Conservation (phyloP, 2,797 vertebrate genomes). For the Macrochelys suwanniensis region DNA sequence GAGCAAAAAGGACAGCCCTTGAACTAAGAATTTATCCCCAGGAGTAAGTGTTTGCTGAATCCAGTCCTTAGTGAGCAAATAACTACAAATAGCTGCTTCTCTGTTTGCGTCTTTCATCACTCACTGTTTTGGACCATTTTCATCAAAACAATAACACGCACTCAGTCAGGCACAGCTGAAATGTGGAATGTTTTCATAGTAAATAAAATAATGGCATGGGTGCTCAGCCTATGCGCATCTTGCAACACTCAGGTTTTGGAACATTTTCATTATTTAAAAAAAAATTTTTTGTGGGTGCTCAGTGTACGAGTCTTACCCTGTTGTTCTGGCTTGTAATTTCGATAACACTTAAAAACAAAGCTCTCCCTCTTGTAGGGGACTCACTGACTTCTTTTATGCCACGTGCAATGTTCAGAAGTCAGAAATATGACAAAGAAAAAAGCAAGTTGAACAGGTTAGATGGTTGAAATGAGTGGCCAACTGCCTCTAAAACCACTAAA, state of each 20-base stretch:
- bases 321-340: slow-evolving; percentile 66
- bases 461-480: slow-evolving; percentile 20
- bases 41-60: not conserved
- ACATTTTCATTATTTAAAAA: slow-evolving; percentile 67
- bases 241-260: slow-evolving; percentile 51
- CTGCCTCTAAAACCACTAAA: not conserved
- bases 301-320: slow-evolving; percentile 25
- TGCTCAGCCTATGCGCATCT: slow-evolving; percentile 18
- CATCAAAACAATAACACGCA: slow-evolving; percentile 11
- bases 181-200: slow-evolving; percentile 21
- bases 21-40: not conserved
- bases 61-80: not conserved
- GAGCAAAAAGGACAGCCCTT: not conserved
- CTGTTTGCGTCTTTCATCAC: slow-evolving; percentile 13
- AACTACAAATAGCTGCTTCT: not conserved
- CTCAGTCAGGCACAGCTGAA: slow-evolving; percentile 29
- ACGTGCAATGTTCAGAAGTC: slow-evolving; percentile 28
- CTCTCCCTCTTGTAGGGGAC: slow-evolving; percentile 42
- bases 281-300: slow-evolving; percentile 53
- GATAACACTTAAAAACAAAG: slow-evolving; percentile 30
- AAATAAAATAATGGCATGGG: slow-evolving; percentile 39
- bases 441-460: slow-evolving; percentile 27
- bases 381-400: slow-evolving; percentile 38
- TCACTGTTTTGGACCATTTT: slow-evolving; percentile 46
- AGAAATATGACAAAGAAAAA: slow-evolving; percentile 11